phyloP scores from a whole-genome alignment of 2,888 invertebrate species.

The Sialis fuliginosa region DNA sequence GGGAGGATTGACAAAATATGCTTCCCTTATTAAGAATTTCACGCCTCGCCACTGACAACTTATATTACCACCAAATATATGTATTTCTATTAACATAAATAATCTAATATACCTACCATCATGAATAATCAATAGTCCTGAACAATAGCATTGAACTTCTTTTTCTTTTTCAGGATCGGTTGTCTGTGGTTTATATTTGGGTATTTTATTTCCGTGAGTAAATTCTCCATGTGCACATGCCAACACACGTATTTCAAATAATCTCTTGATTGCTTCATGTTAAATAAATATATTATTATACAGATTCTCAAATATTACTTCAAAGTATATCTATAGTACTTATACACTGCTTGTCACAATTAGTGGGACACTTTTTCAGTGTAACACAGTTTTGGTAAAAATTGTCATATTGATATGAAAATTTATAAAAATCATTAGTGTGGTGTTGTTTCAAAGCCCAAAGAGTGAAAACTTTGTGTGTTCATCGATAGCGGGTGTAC shows the following conservation, averaged over 20 bases:
- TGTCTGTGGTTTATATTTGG: constrained; percentile 18
- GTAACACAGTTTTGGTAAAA: too few relatives aligned
- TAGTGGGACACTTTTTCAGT: too few relatives aligned
- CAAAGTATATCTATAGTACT: too few relatives aligned
- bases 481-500: too few relatives aligned
- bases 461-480: too few relatives aligned
- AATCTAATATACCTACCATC: background rate
- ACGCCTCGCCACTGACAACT: too few relatives aligned
- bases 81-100: background rate
- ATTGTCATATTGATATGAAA: too few relatives aligned
- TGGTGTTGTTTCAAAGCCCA: too few relatives aligned
- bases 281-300: background rate
- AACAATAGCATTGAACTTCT: constrained; percentile 24
- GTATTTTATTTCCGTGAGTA: constrained; percentile 22
- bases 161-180: constrained; percentile 18
- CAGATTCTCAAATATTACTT: background rate
- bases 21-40: too few relatives aligned
- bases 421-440: too few relatives aligned
- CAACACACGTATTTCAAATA: constrained; percentile 39
- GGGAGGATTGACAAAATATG: too few relatives aligned
- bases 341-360: too few relatives aligned
- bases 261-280: constrained; percentile 32
- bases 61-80: background rate
- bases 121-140: constrained; percentile 12
- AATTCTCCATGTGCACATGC: constrained; percentile 44